Conservation (phyloP, 2,797 vertebrate species). For the Bovichtus diacanthus region DNA sequence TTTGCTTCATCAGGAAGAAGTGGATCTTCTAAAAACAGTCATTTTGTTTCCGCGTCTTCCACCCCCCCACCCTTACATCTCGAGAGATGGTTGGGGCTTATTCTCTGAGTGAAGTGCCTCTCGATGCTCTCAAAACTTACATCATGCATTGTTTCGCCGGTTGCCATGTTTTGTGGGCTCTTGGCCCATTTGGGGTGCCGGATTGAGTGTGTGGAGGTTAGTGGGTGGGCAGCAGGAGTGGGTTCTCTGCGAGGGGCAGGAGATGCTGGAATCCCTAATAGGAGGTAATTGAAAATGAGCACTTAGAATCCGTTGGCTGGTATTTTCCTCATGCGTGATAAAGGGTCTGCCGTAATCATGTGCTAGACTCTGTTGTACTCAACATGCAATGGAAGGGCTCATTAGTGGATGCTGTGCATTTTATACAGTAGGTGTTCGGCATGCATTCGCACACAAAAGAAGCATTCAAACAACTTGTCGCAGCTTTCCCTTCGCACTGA, state of each 20-base stretch:
- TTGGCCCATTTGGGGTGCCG: conserved; percentile 60
- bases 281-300: conserved; percentile 82
- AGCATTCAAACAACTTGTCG: conserved; percentile 10
- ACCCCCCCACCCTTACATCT: conserved; percentile 50
- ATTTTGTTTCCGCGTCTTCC: conserved; percentile 65
- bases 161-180: conserved; percentile 63
- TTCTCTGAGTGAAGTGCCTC: conserved; percentile 71
- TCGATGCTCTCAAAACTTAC: conserved; percentile 77
- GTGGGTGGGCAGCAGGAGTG: conserved; percentile 78
- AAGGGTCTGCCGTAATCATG: conserved; percentile 73
- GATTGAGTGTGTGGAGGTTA: conserved; percentile 78
- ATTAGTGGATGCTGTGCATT: conserved; percentile 44
- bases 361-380: conserved; percentile 69
- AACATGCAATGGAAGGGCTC: conserved; percentile 30
- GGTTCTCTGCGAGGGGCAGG: conserved; percentile 63
- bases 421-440: conserved; percentile 4
- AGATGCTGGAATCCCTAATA: conserved; percentile 79
- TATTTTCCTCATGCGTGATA: conserved; percentile 58
- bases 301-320: conserved; percentile 67
- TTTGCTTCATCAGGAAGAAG: conserved; percentile 79
- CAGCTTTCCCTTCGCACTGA: conserved; percentile 1
- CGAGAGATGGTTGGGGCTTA: conserved; percentile 60
- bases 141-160: conserved; percentile 71
- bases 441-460: conserved; percentile 3
- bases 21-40: conserved; percentile 81